These are phyloP conservation scores for Ceratotherium simum DNA, from an alignment of 2,113 vertebrate genomes.

Conservation along the genomic window DNA sequence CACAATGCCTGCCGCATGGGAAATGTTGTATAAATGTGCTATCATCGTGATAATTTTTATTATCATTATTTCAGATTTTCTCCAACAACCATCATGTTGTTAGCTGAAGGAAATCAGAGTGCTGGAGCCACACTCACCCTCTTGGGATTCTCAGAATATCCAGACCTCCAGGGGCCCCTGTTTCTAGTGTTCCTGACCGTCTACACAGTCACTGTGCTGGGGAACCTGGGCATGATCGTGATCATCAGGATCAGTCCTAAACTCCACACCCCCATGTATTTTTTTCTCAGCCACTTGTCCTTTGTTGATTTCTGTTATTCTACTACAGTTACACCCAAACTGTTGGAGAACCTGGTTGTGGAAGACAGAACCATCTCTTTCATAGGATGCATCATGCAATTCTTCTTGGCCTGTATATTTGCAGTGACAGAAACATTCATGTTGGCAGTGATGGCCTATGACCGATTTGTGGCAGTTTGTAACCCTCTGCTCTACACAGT, in stretches of 20 bases:
- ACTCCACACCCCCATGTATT: constrained; percentile 72
- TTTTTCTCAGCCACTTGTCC: constrained; percentile 67
- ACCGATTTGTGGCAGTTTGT: background rate
- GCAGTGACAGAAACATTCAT: constrained; percentile 30
- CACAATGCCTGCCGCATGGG: background rate
- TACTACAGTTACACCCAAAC: background rate
- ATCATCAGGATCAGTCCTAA: constrained; percentile 15
- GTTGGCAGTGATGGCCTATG: constrained; percentile 12
- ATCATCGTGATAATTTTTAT: background rate
- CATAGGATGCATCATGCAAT: background rate
- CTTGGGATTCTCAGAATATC: constrained; percentile 48
- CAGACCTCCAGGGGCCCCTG: background rate
- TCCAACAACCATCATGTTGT: background rate
- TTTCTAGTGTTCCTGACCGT: constrained; percentile 12
- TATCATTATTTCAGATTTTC: background rate
- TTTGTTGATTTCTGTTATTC: constrained; percentile 69
- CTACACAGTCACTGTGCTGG: background rate
- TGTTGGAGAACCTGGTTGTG: background rate
- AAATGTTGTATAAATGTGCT: background rate
- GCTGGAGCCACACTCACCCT: background rate
- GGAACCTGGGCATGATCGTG: constrained; percentile 44
- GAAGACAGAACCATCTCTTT: background rate
- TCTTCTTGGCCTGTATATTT: background rate
- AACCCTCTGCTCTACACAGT: background rate
- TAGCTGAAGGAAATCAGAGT: background rate